Evolutionary conservation across 2,797 vertebrate species (phyloP).

Genomic region (Peromyscus eremicus): DNA sequence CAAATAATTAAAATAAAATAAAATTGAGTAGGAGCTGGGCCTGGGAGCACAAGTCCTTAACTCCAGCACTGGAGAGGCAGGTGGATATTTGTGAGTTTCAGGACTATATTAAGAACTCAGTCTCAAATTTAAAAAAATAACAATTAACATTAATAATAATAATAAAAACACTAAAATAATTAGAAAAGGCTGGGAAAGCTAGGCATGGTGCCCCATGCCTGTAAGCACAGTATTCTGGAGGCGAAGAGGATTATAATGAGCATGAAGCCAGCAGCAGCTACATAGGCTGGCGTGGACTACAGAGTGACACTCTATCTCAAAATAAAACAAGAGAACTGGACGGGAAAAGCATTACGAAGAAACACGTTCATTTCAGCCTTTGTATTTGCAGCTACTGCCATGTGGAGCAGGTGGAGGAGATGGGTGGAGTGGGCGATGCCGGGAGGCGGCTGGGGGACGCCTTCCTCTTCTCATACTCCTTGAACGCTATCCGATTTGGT

Average conservation of each 20-base stretch:
- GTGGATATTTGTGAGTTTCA: neutral
- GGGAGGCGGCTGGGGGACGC: neutral
- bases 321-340: neutral
- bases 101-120: neutral
- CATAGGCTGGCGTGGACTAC: neutral
- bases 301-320: neutral
- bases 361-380: slow-evolving; percentile 12
- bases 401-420: neutral
- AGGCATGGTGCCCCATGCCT: rapidly evolving
- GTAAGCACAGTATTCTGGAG: too few relatives aligned
- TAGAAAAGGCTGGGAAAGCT: neutral
- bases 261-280: neutral
- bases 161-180: neutral
- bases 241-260: neutral
- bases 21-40: neutral
- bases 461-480: neutral
- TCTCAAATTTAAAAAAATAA: neutral
- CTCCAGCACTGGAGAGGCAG: neutral
- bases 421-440: neutral
- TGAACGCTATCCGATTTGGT: neutral
- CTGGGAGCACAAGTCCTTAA: neutral
- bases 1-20: neutral
- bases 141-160: neutral
- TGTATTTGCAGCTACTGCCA: neutral
- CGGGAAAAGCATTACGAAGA: neutral